phyloP scores from a whole-genome alignment of 2,888 invertebrate genomes.

The Gandaritis pyraliata region DNA sequence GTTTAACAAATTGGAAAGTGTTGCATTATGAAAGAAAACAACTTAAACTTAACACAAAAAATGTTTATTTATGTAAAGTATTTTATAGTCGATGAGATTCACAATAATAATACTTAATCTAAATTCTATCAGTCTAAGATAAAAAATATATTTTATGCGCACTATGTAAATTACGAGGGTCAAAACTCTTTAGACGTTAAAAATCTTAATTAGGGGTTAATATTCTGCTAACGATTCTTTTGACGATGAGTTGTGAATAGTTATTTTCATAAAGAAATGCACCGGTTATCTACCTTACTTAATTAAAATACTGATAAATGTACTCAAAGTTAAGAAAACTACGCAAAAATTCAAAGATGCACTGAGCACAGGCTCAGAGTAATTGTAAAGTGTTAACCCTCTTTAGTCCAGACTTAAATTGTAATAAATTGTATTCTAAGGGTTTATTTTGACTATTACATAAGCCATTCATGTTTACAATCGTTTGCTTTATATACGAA shows the following conservation, averaged over 20 bases:
- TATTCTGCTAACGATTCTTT: not conserved
- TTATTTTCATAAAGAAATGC: not conserved
- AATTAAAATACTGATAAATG: not conserved
- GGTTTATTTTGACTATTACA: no score
- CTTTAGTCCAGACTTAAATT: no score
- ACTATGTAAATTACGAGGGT: not conserved
- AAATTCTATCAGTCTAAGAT: conserved; percentile 60
- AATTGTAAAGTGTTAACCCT: no score
- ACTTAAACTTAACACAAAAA: conserved; percentile 32
- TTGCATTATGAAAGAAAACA: conserved; percentile 28
- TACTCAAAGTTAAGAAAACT: no score
- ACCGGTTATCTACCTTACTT: not conserved
- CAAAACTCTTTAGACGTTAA: not conserved
- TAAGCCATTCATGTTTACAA: no score
- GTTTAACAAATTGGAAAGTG: conserved; percentile 32
- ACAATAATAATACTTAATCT: conserved; percentile 49
- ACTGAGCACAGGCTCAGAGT: no score
- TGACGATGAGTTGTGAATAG: not conserved
- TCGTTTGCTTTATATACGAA: no score
- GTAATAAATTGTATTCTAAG: no score
- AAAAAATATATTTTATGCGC: conserved; percentile 21
- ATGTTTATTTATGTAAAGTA: conserved; percentile 47
- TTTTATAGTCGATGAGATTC: conserved; percentile 52
- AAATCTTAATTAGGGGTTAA: no score
- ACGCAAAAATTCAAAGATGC: not conserved